Evolutionary conservation across 2,888 invertebrate species (phyloP), one percentile per base, ranked within the genome.

Genomic region (Miltochrista miniata): DNA sequence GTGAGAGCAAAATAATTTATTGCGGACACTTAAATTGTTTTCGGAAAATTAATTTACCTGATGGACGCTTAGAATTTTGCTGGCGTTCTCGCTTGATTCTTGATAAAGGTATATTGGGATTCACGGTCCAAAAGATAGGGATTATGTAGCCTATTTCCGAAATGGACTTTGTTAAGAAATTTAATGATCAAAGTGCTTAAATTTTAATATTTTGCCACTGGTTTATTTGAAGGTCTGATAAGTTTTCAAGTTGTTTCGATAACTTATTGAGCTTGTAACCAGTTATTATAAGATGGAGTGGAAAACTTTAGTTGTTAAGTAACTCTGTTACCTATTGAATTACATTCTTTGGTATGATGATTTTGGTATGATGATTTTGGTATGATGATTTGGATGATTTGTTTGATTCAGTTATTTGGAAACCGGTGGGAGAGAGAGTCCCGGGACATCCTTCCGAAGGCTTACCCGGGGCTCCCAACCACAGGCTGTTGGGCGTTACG

Each of bases 1-100:
- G 58, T 57, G 54, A 45, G 57, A 56, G 52, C 52, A 45, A 58
- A 66, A 64, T 71, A 60, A 70, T 72, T 70, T 70, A 73, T 59
- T 31, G 60, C 42, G 55, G 64, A 65, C 61, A 70, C 67, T 70
- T 67, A 61, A 70, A 70, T 72, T 73, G 70, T 73, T 73, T 72
- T 71, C 73, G 67, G 58, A 62, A 73, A 65, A 73, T 73, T 73
- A 73, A 71, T 73, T 71, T 67, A 50, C 51, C 44, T 70, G 72
- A 70, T 70, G 68, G 59, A 64, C 60, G 55, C 59, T 66, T 64
- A 57, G 50, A 60, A 67, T 67, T 62, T 61, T 56, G 52, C 51
- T 48, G 54, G 52, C 49, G 54, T 47, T 44, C 45, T 51, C 48
- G 45, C 49, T 46, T 65, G 59, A 68, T 68, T 70, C 52, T 61